phyloP scores from a whole-genome alignment of 2,113 vertebrate genomes.

The Aptenodytes forsteri region DNA sequence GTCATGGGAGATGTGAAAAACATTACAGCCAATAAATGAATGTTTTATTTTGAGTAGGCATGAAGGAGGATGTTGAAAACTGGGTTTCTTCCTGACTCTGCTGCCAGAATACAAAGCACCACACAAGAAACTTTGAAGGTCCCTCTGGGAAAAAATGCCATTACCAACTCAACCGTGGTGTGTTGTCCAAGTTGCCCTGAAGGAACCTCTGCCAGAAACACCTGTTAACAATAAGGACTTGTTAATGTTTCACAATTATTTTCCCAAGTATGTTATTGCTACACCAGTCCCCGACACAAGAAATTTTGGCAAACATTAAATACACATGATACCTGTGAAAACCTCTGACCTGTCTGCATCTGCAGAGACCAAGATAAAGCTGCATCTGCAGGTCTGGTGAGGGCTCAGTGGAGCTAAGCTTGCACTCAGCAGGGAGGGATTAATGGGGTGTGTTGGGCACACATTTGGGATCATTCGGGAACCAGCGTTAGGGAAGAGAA shows the following conservation, averaged over 20 bases:
- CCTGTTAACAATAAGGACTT: constrained; percentile 67
- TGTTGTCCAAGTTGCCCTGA: constrained; percentile 38
- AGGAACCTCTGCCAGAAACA: constrained; percentile 52
- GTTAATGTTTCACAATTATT: constrained; percentile 60
- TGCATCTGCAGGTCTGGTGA: not conserved
- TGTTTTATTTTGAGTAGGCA: not conserved
- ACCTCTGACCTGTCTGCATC: not conserved
- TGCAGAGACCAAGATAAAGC: not conserved
- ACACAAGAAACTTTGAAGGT: constrained; percentile 15
- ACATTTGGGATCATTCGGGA: not conserved
- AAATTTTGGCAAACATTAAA: not conserved
- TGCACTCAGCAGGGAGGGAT: not conserved
- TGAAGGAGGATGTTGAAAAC: constrained; percentile 17
- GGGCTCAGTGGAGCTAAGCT: not conserved
- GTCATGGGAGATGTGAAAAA: not conserved
- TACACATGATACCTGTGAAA: not conserved
- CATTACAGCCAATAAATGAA: not conserved
- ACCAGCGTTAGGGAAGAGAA: not conserved
- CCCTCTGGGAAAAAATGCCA: constrained; percentile 25
- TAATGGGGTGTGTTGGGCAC: not conserved
- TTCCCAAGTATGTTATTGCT: constrained; percentile 50
- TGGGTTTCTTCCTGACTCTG: not conserved
- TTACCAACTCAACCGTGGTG: not conserved
- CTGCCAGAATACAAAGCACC: constrained; percentile 24
- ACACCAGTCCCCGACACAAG: not conserved